A percentile compares a stretch with the other conserved stretches of the same genome.
These are phyloP conservation scores for Sylvicapra grimmia DNA, from an alignment of 2,113 vertebrate species.

Conservation along the genomic window DNA sequence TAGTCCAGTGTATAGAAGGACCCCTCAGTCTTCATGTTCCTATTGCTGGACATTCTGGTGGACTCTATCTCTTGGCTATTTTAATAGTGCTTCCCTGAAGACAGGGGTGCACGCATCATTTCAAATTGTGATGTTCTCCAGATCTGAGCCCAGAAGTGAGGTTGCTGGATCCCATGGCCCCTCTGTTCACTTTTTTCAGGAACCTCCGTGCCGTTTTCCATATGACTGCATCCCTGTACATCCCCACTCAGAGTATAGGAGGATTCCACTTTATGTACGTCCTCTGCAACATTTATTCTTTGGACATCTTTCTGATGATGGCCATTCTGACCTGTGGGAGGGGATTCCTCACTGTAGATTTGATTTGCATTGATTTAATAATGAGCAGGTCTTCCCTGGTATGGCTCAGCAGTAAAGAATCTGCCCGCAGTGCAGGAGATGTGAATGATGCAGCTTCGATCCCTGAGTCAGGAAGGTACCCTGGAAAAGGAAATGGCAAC, in stretches of 20 bases:
- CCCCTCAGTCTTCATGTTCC: not conserved
- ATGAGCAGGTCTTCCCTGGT: not conserved
- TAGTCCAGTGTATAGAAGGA: not conserved
- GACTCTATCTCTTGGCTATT: not conserved
- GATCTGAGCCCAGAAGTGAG: not conserved
- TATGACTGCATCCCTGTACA: not conserved
- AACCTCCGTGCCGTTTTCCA: accelerated
- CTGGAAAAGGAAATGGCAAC: not conserved
- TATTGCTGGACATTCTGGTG: not conserved
- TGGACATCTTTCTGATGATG: not conserved
- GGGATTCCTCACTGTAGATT: not conserved
- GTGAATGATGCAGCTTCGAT: not conserved
- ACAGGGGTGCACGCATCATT: not conserved
- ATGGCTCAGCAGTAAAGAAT: not conserved
- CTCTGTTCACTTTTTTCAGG: not conserved
- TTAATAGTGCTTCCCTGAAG: not conserved
- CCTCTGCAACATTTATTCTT: not conserved
- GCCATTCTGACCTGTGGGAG: not conserved
- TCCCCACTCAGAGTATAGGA: not conserved
- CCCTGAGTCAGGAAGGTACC: not conserved
- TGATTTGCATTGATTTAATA: not conserved
- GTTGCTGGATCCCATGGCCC: not conserved
- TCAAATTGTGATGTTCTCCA: not conserved
- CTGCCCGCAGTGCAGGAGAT: not conserved
- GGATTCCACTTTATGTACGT: not conserved